Percentiles rank a stretch among this genome's conserved stretches.
Evolutionary conservation across 2,113 vertebrate species (phyloP).

Genomic region (Plecturocebus donacophilus): DNA sequence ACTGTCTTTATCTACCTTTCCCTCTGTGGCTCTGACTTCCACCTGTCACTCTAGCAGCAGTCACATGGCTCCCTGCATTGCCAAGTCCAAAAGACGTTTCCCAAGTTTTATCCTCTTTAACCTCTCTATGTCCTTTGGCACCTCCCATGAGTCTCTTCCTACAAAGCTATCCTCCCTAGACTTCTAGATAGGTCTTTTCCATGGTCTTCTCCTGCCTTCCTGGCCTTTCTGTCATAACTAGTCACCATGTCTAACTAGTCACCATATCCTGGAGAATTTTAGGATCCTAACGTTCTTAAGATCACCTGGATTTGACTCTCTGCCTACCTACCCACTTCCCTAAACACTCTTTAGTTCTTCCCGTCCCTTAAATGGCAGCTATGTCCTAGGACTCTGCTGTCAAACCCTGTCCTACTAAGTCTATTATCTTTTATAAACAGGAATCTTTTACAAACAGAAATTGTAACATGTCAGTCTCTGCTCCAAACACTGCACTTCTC

Average conservation of each 20-base stretch:
- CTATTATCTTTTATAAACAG: background rate
- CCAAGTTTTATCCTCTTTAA: background rate
- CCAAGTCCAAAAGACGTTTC: background rate
- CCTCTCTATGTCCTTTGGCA: background rate
- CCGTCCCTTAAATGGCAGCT: background rate
- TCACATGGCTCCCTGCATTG: background rate
- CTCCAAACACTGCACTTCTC: background rate
- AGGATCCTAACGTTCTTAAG: background rate
- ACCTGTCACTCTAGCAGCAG: background rate
- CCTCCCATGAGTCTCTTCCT: background rate
- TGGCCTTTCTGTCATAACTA: background rate
- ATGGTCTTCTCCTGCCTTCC: background rate
- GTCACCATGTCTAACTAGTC: background rate
- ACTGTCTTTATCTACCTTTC: background rate
- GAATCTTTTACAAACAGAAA: background rate
- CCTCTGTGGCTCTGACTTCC: background rate
- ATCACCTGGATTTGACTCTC: background rate
- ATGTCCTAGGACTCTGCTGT: background rate
- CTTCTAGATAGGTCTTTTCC: background rate
- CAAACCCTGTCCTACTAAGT: background rate
- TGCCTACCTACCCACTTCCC: background rate
- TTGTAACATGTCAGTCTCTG: background rate
- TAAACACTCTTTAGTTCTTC: background rate
- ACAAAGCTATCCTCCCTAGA: background rate
- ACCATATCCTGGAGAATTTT: background rate